Evolutionary conservation across 2,797 vertebrate genomes (phyloP).

Genomic region (Cryptoblepharus egeriae): DNA sequence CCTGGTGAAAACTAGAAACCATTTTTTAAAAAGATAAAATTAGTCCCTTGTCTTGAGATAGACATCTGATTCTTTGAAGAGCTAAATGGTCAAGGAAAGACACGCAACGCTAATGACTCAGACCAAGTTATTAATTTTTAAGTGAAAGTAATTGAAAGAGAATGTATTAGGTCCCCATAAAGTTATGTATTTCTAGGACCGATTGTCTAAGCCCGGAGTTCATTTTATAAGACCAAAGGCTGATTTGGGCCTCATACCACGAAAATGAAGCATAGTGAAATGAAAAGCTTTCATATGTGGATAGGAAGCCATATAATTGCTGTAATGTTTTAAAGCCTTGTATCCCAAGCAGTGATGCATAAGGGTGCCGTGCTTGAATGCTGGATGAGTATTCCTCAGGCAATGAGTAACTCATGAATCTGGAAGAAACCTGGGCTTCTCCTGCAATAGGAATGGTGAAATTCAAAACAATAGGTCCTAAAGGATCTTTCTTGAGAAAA

Average conservation of each 20-base stretch:
- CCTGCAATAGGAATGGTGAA: too few relatives aligned
- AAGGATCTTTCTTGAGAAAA: too few relatives aligned
- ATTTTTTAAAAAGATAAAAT: background rate
- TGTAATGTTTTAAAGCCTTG: background rate
- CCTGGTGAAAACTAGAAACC: background rate
- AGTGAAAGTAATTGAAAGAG: background rate
- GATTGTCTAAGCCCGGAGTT: background rate
- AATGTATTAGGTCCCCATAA: background rate
- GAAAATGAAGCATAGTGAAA: background rate
- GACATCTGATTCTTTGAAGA: background rate
- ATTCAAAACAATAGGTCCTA: too few relatives aligned
- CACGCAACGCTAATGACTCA: background rate
- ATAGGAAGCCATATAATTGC: background rate
- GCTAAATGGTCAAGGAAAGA: background rate
- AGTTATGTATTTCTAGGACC: background rate
- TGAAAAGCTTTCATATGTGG: background rate
- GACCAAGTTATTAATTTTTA: background rate
- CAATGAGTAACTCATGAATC: too few relatives aligned
- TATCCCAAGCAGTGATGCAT: too few relatives aligned
- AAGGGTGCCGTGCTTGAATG: too few relatives aligned
- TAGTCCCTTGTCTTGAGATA: background rate
- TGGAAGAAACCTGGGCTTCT: too few relatives aligned
- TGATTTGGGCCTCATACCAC: background rate
- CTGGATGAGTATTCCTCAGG: too few relatives aligned
- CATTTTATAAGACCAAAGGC: background rate